Percentiles rank a stretch among this genome's conserved stretches.
Conservation (phyloP, 2,797 vertebrate species). For the Gila robusta region DNA sequence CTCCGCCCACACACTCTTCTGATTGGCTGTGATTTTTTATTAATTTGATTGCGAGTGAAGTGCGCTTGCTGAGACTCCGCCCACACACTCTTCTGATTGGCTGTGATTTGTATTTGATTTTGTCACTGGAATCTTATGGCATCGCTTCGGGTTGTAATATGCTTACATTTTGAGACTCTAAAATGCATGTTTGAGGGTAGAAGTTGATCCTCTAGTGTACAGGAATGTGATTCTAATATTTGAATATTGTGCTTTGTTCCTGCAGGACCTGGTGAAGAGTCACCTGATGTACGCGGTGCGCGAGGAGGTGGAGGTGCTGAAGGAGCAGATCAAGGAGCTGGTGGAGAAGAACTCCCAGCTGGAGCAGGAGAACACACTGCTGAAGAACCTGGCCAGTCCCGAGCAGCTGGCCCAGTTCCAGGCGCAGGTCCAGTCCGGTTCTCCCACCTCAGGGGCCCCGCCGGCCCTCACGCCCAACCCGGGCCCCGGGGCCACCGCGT, state of each 20-base stretch:
- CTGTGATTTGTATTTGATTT: not conserved
- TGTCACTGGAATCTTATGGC: no score
- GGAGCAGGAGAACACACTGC: constrained; percentile 96
- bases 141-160: no score
- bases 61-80: no score
- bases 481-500: constrained; percentile 73
- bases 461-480: constrained; percentile 77
- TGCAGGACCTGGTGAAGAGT: constrained; percentile 97
- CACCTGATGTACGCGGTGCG: constrained; percentile 98
- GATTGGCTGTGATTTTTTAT: no score
- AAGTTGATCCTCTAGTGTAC: no score
- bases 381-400: constrained; percentile 95
- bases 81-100: not conserved
- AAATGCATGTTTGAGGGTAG: no score
- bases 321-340: constrained; percentile 99
- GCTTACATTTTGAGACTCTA: no score
- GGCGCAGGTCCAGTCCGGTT: constrained; percentile 89
- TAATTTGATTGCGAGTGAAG: no score
- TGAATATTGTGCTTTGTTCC: not conserved
- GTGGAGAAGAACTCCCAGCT: constrained; percentile 96
- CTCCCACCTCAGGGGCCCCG: constrained; percentile 68
- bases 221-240: no score
- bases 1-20: no score
- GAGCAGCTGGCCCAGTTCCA: constrained; percentile 98
- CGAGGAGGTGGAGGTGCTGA: constrained; percentile 98